Percentiles rank a stretch among this genome's conserved stretches.
phyloP scores from a whole-genome alignment of 2,888 invertebrate genomes.

The Smittia aterrima region DNA sequence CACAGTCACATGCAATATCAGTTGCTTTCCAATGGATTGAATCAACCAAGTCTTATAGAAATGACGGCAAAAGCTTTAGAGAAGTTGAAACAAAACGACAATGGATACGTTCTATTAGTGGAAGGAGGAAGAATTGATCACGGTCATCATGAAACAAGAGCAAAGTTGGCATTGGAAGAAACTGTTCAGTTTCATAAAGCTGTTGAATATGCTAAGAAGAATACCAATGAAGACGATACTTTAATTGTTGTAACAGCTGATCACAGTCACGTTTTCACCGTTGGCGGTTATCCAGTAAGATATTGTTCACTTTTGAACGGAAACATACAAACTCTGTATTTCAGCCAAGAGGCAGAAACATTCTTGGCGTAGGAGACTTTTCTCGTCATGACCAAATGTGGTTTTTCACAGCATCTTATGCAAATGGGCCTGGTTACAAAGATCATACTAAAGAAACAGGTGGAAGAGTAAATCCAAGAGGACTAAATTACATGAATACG shows the following conservation, averaged over 20 bases:
- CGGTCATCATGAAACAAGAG: slow-evolving; percentile 66
- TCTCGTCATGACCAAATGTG: slow-evolving; percentile 58
- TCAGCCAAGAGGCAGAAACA: slow-evolving; percentile 45
- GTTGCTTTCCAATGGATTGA: slow-evolving; percentile 49
- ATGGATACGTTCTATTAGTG: slow-evolving; percentile 69
- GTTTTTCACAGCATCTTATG: slow-evolving; percentile 65
- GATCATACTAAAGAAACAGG: slow-evolving; percentile 43
- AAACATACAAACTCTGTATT: neutral
- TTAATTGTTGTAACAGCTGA: slow-evolving; percentile 72
- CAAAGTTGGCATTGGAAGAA: slow-evolving; percentile 68
- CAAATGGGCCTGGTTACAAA: slow-evolving; percentile 64
- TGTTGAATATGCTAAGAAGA: slow-evolving; percentile 58
- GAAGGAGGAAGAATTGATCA: slow-evolving; percentile 70
- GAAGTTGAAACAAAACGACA: slow-evolving; percentile 58
- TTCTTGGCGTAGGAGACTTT: slow-evolving; percentile 44
- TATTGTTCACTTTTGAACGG: no score
- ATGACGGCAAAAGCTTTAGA: slow-evolving; percentile 71
- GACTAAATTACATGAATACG: slow-evolving; percentile 30
- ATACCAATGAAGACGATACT: slow-evolving; percentile 64
- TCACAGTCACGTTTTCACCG: slow-evolving; percentile 70
- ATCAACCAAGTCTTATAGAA: slow-evolving; percentile 66
- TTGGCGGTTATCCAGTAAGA: slow-evolving; percentile 66
- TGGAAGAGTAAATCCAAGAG: slow-evolving; percentile 29
- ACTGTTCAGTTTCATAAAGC: slow-evolving; percentile 70
- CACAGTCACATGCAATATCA: slow-evolving; percentile 65